Base-by-base conservation (phyloP, 2,113 vertebrate species). In the Dicerorhinus sumatrensis region DNA sequence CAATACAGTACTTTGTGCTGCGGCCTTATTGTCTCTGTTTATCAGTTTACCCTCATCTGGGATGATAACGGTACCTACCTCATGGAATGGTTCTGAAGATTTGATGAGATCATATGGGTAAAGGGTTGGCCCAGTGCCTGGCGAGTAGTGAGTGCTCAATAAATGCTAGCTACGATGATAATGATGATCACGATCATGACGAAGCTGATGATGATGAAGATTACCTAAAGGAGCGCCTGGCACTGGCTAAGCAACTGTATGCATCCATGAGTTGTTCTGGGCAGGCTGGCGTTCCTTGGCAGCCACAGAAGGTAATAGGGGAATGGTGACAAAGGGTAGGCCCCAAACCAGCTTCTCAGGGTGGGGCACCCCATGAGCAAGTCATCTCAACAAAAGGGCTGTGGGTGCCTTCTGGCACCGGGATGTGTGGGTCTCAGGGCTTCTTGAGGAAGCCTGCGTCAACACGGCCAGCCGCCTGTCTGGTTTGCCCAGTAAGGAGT, bases 291-390 rank as follows among this genome's bases (percentile, higher is more conserved):
- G 80, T n/a, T 75, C 63, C 31, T 56, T 73, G 84, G 82, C 31
- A 48, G 88, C 27, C 21, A 46, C 16, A n/a, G 69, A 76, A 63
- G 67, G 93, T 75, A n/a, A 11, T 6, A 80, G n/a, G 77, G 42
- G 29, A 4, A 31, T 31, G 23, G 94, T n/a, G 39, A 31, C 4
- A 14, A 10, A 67, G 69, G 60, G 16, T 20, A n/a, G 77, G 87
- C 31, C 51, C 39, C 33, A 10, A 42, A 93, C 86, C 91, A 80
- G 93, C 73, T 92, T 92, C 91, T 86, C 20, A 6, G 87, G 88
- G 93, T 31, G 79, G 89, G 86, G 93, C 72, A 23, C 65, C 9
- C 31, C 25, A 0, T 20, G 60, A 85, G n/a, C 77, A 23, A 42
- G 11, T 58, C 29, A n/a, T 69, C n/a, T 84, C 51, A 23, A 58